These are phyloP conservation scores for Halocynthia roretzi DNA, from an alignment of 23 tunicate species.

Conservation along the genomic window DNA sequence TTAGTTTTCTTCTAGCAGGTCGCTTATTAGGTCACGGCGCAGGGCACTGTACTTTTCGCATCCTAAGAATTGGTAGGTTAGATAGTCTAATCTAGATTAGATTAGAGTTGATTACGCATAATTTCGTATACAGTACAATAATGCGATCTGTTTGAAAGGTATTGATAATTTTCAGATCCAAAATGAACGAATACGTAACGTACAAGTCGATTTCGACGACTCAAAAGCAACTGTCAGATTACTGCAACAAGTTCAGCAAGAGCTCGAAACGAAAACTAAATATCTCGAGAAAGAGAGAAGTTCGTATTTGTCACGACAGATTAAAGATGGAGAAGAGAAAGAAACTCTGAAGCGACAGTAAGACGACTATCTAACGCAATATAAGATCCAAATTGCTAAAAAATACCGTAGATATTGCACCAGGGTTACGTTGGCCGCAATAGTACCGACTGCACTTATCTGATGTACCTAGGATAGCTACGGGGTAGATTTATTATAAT, in stretches of 20 bases:
- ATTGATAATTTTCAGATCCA: slow-evolving; percentile 35
- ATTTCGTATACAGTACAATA: too few relatives aligned
- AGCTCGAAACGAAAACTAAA: slow-evolving; percentile 64
- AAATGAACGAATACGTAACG: slow-evolving; percentile 55
- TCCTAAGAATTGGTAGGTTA: too few relatives aligned
- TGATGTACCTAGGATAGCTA: too few relatives aligned
- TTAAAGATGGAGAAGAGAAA: slow-evolving; percentile 59
- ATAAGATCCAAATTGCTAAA: neutral
- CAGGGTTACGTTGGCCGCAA: too few relatives aligned
- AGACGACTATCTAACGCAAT: neutral
- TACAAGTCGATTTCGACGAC: slow-evolving; percentile 57
- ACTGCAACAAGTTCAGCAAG: slow-evolving; percentile 75
- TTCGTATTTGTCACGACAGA: slow-evolving; percentile 28
- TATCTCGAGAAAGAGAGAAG: slow-evolving; percentile 66
- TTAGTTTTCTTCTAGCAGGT: too few relatives aligned
- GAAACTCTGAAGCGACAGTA: slow-evolving; percentile 55
- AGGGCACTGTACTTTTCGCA: too few relatives aligned
- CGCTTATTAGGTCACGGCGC: too few relatives aligned
- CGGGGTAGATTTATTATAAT: too few relatives aligned
- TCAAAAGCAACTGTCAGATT: slow-evolving; percentile 48
- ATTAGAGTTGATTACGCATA: neutral
- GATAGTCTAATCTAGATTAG: too few relatives aligned
- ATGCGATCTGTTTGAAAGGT: neutral
- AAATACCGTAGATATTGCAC: neutral
- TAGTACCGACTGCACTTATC: too few relatives aligned